Evolutionary conservation across 2,113 vertebrate species (phyloP), one percentile per base, ranked within the genome.

Genomic region (Marcusenius ussheri): DNA sequence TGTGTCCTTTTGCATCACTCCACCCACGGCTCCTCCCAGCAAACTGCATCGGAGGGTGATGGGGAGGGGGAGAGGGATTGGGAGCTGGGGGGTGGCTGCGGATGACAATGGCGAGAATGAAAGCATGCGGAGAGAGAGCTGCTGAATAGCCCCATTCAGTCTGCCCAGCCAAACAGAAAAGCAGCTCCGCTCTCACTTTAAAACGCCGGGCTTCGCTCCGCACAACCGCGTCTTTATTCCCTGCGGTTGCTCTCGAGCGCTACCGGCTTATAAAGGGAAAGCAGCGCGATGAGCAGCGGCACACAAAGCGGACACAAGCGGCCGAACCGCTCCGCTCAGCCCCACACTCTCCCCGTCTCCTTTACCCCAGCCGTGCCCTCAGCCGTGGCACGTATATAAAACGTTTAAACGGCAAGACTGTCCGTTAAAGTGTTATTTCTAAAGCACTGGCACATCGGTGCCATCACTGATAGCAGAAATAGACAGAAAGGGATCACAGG

Each of bases 131-230:
- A 91, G 88, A 91, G 93, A 93, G 93, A 19, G 92, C 90, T 91
- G 89, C 89, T 96, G 95, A 96, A 96, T 96, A 92, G 95, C 88
- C 92, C 94, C 92, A 96, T 96, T 96, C 94, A 95, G 93, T 92
- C 91, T 95, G 95, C 91, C 94, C 95, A 96, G 95, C 94, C 95
- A 96, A 94, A 96, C 95, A 96, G 95, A 96, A 95, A 96, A 95
- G 93, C 95, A 95, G 96, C 95, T 94, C 94, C 94, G 94, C 95
- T 94, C 95, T 95, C 94, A 95, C 95, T 96, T 96, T 95, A 95
- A 83, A 95, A 92, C 94, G 93, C 93, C 91, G 93, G 93, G 93
- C 94, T 95, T 94, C 94, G 93, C 93, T 94, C 92, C 89, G 92
- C 95, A 95, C 95, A 96, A 96, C 93, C 89, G 93, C 91, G 87